Evolutionary conservation across 2,888 invertebrate species (phyloP).

Genomic region (Ormia ochracea): DNA sequence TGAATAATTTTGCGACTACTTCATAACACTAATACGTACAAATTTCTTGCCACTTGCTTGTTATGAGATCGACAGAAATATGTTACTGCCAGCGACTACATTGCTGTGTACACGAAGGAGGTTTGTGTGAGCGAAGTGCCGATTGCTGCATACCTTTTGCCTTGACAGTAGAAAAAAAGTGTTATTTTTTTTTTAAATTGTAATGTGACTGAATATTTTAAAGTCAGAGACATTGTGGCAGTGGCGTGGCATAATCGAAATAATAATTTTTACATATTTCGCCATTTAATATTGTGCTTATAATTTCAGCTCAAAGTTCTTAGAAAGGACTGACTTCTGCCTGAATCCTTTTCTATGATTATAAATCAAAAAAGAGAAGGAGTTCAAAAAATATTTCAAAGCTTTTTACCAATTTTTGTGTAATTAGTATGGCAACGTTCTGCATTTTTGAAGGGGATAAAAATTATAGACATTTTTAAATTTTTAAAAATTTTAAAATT

Average conservation of each 20-base stretch:
- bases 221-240: neutral
- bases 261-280: too few relatives aligned
- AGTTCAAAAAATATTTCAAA: too few relatives aligned
- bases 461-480: too few relatives aligned
- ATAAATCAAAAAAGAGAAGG: too few relatives aligned
- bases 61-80: slow-evolving; percentile 7
- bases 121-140: neutral
- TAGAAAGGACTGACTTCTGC: too few relatives aligned
- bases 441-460: too few relatives aligned
- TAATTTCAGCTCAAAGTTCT: too few relatives aligned
- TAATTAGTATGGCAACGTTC: too few relatives aligned
- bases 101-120: neutral
- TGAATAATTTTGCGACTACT: neutral
- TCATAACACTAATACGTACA: neutral
- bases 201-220: slow-evolving; percentile 28
- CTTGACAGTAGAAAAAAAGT: neutral
- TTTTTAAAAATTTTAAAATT: too few relatives aligned
- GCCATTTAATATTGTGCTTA: too few relatives aligned
- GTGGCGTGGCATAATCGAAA: slow-evolving; percentile 12
- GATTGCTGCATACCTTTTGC: slow-evolving; percentile 6
- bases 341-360: too few relatives aligned
- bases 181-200: slow-evolving; percentile 30
- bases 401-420: too few relatives aligned
- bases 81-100: slow-evolving; percentile 13
- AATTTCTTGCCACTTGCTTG: neutral